These are phyloP conservation scores for Pangasius krempfi DNA, from an alignment of 2,797 vertebrate species.

Conservation along the genomic window DNA sequence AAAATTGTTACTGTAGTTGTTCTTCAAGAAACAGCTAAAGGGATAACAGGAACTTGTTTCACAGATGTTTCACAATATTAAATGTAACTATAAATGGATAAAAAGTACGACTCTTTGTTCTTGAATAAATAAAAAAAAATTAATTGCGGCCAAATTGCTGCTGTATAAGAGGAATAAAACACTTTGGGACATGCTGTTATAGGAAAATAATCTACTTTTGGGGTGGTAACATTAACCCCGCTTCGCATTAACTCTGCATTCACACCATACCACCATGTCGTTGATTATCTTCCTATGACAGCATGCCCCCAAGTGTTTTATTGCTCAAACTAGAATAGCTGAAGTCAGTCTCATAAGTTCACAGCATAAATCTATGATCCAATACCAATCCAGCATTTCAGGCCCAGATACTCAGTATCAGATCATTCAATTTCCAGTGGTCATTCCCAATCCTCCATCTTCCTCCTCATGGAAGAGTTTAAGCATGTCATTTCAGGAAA, in stretches of 20 bases:
- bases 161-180: not conserved
- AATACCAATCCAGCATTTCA: not conserved
- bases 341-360: not conserved
- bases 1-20: not conserved
- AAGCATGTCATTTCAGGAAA: slow-evolving; percentile 28
- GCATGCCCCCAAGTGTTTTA: not conserved
- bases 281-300: not conserved
- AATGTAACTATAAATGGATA: not conserved
- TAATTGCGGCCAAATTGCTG: not conserved
- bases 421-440: not conserved
- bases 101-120: not conserved
- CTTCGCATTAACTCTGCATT: not conserved
- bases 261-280: not conserved
- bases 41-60: not conserved
- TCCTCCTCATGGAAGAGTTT: slow-evolving; percentile 33
- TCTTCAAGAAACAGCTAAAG: not conserved
- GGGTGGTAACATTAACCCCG: not conserved
- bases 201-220: not conserved
- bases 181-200: not conserved
- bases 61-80: not conserved
- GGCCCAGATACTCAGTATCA: not conserved
- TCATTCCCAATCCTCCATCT: not conserved
- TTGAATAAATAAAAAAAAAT: not conserved
- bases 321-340: not conserved
- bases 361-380: not conserved